These are phyloP conservation scores for Rhea americana DNA, from an alignment of 2,113 vertebrate genomes.

Conservation along the genomic window DNA sequence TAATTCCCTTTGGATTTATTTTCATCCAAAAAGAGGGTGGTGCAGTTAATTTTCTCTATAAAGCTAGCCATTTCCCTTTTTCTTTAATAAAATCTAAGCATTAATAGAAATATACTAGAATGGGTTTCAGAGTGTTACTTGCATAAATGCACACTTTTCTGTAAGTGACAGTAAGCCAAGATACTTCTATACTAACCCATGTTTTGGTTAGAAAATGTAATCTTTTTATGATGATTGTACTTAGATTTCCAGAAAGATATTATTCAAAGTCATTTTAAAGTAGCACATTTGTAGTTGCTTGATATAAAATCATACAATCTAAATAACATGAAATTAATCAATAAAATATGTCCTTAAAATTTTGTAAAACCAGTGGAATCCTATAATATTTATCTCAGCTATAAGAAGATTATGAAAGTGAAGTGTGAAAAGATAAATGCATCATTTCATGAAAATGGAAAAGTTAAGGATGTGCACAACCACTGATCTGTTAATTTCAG, in stretches of 20 bases:
- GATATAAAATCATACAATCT: background rate
- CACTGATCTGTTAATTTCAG: background rate
- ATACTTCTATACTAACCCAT: background rate
- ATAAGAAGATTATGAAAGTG: background rate
- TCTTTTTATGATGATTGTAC: background rate
- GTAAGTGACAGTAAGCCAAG: background rate
- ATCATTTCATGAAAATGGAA: background rate
- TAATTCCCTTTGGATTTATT: background rate
- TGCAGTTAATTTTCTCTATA: background rate
- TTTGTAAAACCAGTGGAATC: background rate
- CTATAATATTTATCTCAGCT: background rate
- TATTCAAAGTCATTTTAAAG: constrained; percentile 27
- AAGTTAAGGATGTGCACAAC: background rate
- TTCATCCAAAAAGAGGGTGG: background rate
- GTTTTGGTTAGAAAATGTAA: background rate
- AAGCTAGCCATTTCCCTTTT: background rate
- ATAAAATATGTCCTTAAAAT: background rate
- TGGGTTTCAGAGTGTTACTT: background rate
- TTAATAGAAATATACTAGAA: background rate
- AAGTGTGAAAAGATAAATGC: background rate
- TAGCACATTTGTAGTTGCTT: background rate
- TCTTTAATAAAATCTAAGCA: background rate
- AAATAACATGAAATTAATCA: background rate
- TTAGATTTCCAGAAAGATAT: background rate
- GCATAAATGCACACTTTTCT: background rate